phyloP scores from a whole-genome alignment of 2,113 vertebrate genomes.

The Rhinoderma darwinii region DNA sequence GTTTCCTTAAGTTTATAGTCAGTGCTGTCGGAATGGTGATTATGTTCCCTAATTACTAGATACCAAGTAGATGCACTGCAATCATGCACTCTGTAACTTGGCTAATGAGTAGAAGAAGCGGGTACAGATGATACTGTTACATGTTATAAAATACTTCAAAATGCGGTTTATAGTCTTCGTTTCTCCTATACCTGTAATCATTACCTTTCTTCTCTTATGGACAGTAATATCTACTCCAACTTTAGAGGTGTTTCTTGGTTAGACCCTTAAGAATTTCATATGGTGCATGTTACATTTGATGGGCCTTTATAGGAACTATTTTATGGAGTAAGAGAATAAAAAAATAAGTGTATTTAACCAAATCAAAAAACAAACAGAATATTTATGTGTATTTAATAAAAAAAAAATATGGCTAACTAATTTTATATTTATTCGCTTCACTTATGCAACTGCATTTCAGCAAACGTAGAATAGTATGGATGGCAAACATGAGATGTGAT shows the following conservation, averaged over 20 bases:
- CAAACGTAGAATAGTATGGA: no score
- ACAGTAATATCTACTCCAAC: not conserved
- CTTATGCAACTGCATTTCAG: no score
- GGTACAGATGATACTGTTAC: not conserved
- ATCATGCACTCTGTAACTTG: conserved; percentile 70
- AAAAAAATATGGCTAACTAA: no score
- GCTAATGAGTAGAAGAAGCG: conserved; percentile 70
- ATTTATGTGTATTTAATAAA: no score
- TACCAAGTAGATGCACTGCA: conserved; percentile 71
- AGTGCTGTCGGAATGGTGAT: conserved; percentile 66
- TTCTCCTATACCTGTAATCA: conserved; percentile 11
- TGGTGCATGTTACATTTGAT: not conserved
- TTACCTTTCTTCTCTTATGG: not conserved
- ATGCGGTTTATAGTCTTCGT: not conserved
- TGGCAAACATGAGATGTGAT: no score
- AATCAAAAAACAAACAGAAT: no score
- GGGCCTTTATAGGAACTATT: not conserved
- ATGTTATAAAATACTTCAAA: conserved; percentile 31
- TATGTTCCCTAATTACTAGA: conserved; percentile 72
- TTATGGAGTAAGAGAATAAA: not conserved
- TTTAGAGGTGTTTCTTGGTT: not conserved
- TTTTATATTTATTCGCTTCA: no score
- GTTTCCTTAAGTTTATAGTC: conserved; percentile 67
- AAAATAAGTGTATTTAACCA: not conserved
- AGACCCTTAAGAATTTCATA: not conserved